Percentiles rank a stretch among this genome's conserved stretches.
These are phyloP conservation scores for Propsilocerus akamusi DNA, from an alignment of 1,140 invertebrate genomes.

Conservation along the genomic window DNA sequence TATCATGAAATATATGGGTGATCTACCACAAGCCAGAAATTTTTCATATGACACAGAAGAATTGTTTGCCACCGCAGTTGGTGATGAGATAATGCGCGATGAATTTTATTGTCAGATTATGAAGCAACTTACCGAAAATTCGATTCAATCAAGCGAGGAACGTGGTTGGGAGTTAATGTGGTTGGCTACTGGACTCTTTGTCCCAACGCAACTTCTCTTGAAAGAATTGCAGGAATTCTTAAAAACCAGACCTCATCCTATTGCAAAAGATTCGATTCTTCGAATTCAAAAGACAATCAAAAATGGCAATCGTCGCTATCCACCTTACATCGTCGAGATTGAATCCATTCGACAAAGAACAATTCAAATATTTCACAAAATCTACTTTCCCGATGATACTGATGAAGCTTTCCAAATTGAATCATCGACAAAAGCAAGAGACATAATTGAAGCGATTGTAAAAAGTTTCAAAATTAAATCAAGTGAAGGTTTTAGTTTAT, in stretches of 20 bases:
- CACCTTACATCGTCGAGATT: conserved; percentile 84
- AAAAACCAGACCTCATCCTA: conserved; percentile 52
- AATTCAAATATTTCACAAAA: conserved; percentile 84
- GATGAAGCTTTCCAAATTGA: conserved; percentile 64
- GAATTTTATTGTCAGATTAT: conserved; percentile 90
- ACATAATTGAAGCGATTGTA: conserved; percentile 69
- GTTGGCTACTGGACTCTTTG: conserved; percentile 71
- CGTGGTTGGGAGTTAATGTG: conserved; percentile 88
- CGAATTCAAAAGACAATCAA: conserved; percentile 62
- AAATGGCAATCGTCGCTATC: conserved; percentile 64
- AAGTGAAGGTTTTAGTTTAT: conserved; percentile 75
- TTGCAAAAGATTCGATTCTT: conserved; percentile 64
- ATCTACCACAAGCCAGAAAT: conserved; percentile 52
- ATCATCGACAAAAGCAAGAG: conserved; percentile 70
- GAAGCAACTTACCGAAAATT: conserved; percentile 83
- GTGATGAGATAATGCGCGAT: conserved; percentile 62
- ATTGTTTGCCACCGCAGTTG: conserved; percentile 67
- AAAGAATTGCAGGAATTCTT: conserved; percentile 52
- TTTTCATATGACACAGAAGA: conserved; percentile 60
- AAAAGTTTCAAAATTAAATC: conserved; percentile 51
- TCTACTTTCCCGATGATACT: conserved; percentile 82
- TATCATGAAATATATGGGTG: conserved; percentile 91
- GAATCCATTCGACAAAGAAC: conserved; percentile 89
- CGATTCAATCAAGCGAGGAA: conserved; percentile 63
- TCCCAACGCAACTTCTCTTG: conserved; percentile 38